Evolutionary conservation across 2,113 vertebrate genomes (phyloP).

Genomic region (Rousettus leschenaultii): DNA sequence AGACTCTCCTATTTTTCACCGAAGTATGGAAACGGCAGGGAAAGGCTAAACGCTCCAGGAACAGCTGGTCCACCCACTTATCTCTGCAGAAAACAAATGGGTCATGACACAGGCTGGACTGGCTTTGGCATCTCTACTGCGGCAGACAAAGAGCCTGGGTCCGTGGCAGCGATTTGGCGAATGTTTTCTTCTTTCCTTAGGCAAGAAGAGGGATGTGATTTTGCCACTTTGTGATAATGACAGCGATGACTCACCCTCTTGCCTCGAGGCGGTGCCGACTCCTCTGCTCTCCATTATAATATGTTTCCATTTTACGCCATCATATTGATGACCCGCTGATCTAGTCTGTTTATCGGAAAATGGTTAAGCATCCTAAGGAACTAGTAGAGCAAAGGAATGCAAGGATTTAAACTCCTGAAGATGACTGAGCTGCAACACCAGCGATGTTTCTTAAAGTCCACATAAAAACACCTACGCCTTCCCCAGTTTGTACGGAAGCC

Average conservation of each 20-base stretch:
- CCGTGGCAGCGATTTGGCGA: neutral
- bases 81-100: neutral
- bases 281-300: neutral
- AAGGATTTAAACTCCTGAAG: neutral
- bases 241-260: neutral
- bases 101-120: neutral
- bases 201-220: neutral
- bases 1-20: neutral
- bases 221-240: neutral
- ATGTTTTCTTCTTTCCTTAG: neutral
- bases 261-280: neutral
- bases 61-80: neutral
- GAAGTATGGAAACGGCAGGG: neutral
- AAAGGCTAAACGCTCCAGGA: neutral
- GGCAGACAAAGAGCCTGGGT: neutral
- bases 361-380: neutral
- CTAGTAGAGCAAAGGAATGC: neutral
- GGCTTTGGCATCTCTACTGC: neutral
- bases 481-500: neutral
- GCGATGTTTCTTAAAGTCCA: neutral
- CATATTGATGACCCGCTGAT: neutral
- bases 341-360: neutral
- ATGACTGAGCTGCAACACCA: neutral
- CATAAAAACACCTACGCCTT: neutral
- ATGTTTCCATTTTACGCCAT: neutral